Conservation (phyloP, 2,888 invertebrate genomes). For the Leucoma salicis region DNA sequence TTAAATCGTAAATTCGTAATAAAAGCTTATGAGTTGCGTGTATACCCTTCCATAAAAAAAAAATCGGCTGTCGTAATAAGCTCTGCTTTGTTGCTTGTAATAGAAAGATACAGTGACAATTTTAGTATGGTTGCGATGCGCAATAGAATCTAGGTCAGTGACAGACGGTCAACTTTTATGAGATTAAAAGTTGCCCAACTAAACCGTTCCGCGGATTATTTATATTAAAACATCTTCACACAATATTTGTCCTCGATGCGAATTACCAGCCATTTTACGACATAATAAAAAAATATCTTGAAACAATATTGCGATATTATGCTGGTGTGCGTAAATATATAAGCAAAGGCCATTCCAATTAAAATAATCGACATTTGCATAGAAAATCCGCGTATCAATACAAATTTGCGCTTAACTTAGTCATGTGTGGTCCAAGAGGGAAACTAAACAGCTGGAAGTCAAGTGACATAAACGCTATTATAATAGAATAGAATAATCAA, state of each 20-base stretch:
- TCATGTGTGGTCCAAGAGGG: constrained; percentile 31
- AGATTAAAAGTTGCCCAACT: constrained; percentile 15
- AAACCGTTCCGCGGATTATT: constrained; percentile 17
- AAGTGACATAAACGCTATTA: too few species aligned
- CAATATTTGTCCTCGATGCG: constrained; percentile 35
- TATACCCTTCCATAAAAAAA: too few species aligned
- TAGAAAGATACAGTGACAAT: not conserved
- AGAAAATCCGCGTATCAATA: constrained; percentile 52
- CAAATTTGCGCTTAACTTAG: constrained; percentile 36
- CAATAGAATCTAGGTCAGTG: not conserved
- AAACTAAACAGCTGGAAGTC: not conserved
- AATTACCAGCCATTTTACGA: constrained; percentile 32
- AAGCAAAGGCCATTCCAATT: constrained; percentile 53
- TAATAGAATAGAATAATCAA: too few species aligned
- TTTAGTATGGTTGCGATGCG: not conserved
- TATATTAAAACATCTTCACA: constrained; percentile 30
- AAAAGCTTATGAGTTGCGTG: too few species aligned
- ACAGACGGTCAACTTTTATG: not conserved
- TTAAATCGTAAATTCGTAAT: too few species aligned
- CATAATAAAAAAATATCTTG: constrained; percentile 24
- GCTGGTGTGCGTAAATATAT: constrained; percentile 25
- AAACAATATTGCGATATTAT: constrained; percentile 34
- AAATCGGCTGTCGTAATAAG: not conserved
- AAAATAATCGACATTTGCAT: constrained; percentile 55
- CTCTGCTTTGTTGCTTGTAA: not conserved